Conservation (phyloP, 2,888 invertebrate species). For the Trissoscelio sp. region DNA sequence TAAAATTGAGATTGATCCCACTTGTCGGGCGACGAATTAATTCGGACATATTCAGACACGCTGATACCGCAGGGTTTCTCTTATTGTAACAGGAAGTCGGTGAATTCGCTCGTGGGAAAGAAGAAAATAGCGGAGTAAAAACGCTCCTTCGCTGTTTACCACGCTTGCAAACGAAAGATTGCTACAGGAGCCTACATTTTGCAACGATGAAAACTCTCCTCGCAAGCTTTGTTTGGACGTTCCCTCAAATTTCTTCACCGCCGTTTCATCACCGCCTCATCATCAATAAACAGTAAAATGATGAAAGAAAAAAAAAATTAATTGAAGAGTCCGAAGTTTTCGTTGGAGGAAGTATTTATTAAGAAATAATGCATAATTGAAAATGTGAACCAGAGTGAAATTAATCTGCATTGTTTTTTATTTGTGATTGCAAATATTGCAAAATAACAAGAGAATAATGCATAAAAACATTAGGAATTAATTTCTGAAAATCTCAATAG, state of each 20-base stretch:
- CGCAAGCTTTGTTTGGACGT: slow-evolving; percentile 22
- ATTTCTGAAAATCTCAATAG: too few relatives aligned
- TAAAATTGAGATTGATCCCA: slow-evolving; percentile 45
- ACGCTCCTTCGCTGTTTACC: slow-evolving; percentile 39
- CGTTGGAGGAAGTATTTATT: too few relatives aligned
- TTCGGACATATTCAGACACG: slow-evolving; percentile 38
- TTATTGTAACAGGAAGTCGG: slow-evolving; percentile 57
- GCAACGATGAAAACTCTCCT: slow-evolving; percentile 32
- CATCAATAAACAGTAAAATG: background rate
- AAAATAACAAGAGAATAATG: too few relatives aligned
- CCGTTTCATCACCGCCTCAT: background rate
- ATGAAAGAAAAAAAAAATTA: background rate
- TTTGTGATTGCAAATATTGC: too few relatives aligned
- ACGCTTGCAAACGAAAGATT: slow-evolving; percentile 33
- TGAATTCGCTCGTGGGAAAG: slow-evolving; percentile 57
- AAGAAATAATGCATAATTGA: too few relatives aligned
- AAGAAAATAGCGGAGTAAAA: slow-evolving; percentile 46
- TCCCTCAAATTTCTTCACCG: slow-evolving; percentile 42
- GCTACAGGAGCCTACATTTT: slow-evolving; percentile 38
- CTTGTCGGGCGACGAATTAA: slow-evolving; percentile 39
- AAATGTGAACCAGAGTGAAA: too few relatives aligned
- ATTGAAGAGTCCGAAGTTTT: too few relatives aligned
- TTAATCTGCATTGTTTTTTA: too few relatives aligned
- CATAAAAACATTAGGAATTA: too few relatives aligned
- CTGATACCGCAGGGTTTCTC: slow-evolving; percentile 47